Percentiles rank a stretch among this genome's conserved stretches.
phyloP scores from a whole-genome alignment of 2,797 vertebrate genomes.

The Darevskia nairensis region DNA sequence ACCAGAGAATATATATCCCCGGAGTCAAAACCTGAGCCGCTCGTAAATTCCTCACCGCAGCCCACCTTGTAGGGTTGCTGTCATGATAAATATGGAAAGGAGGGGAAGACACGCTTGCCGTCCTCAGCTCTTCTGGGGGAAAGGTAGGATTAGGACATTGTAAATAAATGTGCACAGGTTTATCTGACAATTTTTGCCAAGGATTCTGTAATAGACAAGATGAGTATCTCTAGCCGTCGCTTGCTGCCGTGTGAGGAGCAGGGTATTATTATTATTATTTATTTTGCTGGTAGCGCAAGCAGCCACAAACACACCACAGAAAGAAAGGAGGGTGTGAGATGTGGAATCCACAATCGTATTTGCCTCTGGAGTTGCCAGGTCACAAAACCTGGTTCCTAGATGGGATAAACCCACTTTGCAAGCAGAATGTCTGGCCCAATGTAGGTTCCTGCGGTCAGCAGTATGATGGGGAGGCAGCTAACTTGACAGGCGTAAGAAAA shows the following conservation, averaged over 20 bases:
- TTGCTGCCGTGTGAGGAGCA: not conserved
- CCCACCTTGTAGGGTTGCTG: not conserved
- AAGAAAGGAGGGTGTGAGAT: not conserved
- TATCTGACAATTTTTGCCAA: not conserved
- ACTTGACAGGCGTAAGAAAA: no score
- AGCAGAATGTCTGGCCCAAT: no score
- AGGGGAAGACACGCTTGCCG: no score
- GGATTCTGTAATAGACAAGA: not conserved
- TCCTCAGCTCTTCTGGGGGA: not conserved
- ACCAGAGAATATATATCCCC: not conserved
- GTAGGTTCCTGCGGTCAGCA: no score
- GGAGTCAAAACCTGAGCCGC: not conserved
- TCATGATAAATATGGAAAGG: not conserved
- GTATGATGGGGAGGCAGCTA: no score
- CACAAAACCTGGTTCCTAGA: not conserved
- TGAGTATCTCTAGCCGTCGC: not conserved
- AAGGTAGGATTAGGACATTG: not conserved
- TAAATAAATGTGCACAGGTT: not conserved
- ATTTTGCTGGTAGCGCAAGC: not conserved
- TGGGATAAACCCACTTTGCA: not conserved
- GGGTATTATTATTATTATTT: no score
- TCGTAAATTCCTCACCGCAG: not conserved
- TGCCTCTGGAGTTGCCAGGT: not conserved
- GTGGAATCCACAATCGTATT: not conserved
- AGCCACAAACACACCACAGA: not conserved